Base-by-base conservation (phyloP, 2,888 invertebrate genomes). In the Caenorhabditis sp. region DNA sequence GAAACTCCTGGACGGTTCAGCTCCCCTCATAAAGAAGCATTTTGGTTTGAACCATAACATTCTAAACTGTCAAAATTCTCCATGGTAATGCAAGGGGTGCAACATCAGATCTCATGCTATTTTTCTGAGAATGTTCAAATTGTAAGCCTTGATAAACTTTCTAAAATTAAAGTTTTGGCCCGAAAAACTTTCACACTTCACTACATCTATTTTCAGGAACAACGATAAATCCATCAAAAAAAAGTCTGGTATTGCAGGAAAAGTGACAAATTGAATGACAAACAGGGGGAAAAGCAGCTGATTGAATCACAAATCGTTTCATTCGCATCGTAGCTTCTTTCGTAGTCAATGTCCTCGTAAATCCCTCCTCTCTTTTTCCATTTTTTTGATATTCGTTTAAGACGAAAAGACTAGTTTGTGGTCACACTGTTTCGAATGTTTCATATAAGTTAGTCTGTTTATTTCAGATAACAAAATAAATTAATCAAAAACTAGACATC, bases 261-360 rank as follows among this genome's bases (percentile, higher is more conserved):
- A 70, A 28, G 72, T 59, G 44, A 59, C 58, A 72, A 47, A 70
- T 41, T 56, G 70, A 70, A 72, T 68, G 68, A 41, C 68, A 72
- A 59, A 70, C 16, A 22, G 56, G 16, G 41, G 35, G 22, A 47
- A 56, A 31, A 35, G 49, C 54, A 59, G 72, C 59, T 72, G 70
- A 70, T 70, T 59, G 28, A 44, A 56, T 70, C 59, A 38, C 49
- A 22, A 12, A 44, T 68, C 35, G 54, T 69, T 56, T 44, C 24
- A 58, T 72, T 72, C 49, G 54, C 54, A 10, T 68, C 54, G 38
- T 68, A 68, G 68, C 19, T 38, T 38, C 38, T 38, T 54, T 26
- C 54, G 54, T 54, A 26, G 54, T 54, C 54, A 54, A 7, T 54
- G 26, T 54, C 54, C 26, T 54, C 54, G 54, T 61, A 31, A 59